phyloP scores from a whole-genome alignment of 2,113 vertebrate species.

The Pterocles orientalis region DNA sequence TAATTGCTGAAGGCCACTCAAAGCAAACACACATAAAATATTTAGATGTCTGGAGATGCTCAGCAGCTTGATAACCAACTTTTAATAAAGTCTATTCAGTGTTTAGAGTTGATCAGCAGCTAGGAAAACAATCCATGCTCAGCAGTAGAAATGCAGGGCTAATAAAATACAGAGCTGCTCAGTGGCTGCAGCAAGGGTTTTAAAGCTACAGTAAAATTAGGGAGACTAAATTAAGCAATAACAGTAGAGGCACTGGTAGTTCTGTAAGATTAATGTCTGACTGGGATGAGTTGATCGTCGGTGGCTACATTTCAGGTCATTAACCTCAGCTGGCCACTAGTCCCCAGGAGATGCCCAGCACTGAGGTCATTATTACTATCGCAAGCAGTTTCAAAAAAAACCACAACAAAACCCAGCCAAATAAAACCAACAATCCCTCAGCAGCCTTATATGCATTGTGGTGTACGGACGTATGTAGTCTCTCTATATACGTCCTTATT shows the following conservation, averaged over 20 bases:
- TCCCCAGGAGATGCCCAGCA: slow-evolving; percentile 60
- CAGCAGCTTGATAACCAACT: slow-evolving; percentile 71
- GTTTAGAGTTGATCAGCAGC: slow-evolving; percentile 66
- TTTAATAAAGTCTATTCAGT: slow-evolving; percentile 73
- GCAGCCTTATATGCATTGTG: not conserved
- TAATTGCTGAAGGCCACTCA: slow-evolving; percentile 59
- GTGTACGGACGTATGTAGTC: not conserved
- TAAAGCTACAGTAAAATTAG: slow-evolving; percentile 65
- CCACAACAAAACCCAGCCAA: not conserved
- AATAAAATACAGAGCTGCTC: slow-evolving; percentile 68
- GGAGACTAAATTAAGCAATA: slow-evolving; percentile 74
- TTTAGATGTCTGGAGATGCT: slow-evolving; percentile 66
- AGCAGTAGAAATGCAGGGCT: slow-evolving; percentile 56
- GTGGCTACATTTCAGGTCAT: slow-evolving; percentile 61
- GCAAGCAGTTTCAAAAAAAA: not conserved
- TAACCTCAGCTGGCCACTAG: slow-evolving; percentile 72
- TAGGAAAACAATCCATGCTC: slow-evolving; percentile 63
- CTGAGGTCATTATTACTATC: slow-evolving; percentile 57
- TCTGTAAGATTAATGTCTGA: slow-evolving; percentile 69
- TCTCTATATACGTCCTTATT: not conserved
- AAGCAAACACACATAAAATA: slow-evolving; percentile 65
- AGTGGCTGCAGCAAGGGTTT: slow-evolving; percentile 39
- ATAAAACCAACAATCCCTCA: not conserved
- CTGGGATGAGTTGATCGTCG: slow-evolving; percentile 70
- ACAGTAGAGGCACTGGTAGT: slow-evolving; percentile 59